These are phyloP conservation scores for Pristionchus pacificus DNA, from an alignment of 1,140 invertebrate genomes.

Conservation along the genomic window DNA sequence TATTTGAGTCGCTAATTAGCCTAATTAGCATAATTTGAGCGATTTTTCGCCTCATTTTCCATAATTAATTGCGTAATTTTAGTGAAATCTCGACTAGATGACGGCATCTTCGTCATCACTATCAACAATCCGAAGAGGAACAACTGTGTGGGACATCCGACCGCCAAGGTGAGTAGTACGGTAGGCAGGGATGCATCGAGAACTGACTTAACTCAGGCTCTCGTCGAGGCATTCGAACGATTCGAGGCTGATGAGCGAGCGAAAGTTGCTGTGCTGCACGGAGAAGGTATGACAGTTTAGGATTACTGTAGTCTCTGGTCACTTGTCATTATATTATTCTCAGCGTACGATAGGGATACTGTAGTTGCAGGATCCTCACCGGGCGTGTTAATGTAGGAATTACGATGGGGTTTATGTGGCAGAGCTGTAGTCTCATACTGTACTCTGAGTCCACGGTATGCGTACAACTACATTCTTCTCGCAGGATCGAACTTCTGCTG, in stretches of 20 bases:
- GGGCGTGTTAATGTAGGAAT: background rate
- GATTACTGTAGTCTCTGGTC: too few relatives aligned
- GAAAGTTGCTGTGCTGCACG: conserved; percentile 74
- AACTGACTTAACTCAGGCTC: background rate
- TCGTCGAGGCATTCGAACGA: conserved; percentile 67
- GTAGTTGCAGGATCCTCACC: too few relatives aligned
- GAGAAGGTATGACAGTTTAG: conserved; percentile 64
- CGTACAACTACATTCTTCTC: too few relatives aligned
- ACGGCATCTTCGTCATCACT: conserved; percentile 71
- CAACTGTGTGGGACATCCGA: conserved; percentile 73
- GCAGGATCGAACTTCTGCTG: conserved; percentile 87
- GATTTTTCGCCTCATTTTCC: too few relatives aligned
- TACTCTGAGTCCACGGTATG: too few relatives aligned
- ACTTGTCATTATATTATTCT: too few relatives aligned
- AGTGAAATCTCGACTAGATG: conserved; percentile 23
- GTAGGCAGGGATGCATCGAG: too few relatives aligned
- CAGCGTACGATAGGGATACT: too few relatives aligned
- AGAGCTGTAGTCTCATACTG: too few relatives aligned
- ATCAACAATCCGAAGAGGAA: conserved; percentile 77
- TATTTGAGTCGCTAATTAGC: too few relatives aligned
- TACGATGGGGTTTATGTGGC: conserved; percentile 64
- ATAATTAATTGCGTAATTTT: too few relatives aligned
- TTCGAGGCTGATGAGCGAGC: conserved; percentile 74
- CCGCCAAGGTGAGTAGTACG: conserved; percentile 67
- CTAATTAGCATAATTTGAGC: too few relatives aligned